Evolutionary conservation across 2,113 vertebrate species (phyloP).

Genomic region (Apeltes quadracus): DNA sequence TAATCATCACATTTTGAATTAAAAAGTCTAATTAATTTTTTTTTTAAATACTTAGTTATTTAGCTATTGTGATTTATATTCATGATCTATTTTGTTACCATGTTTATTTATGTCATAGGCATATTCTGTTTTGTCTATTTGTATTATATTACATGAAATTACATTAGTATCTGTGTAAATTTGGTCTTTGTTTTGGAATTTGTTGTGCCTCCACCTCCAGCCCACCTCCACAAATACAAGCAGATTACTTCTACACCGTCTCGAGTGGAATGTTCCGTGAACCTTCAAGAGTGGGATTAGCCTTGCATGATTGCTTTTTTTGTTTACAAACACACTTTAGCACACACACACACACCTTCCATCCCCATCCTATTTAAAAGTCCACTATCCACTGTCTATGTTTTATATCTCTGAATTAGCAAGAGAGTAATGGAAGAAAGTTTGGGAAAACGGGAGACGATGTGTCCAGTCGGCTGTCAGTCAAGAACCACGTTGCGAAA

Average conservation of each 20-base stretch:
- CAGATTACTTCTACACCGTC: not conserved
- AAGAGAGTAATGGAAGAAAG: not conserved
- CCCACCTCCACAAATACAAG: not conserved
- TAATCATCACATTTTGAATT: not conserved
- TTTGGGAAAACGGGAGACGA: not conserved
- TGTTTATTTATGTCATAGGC: not conserved
- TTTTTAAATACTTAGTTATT: not conserved
- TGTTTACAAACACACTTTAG: slow-evolving; percentile 16
- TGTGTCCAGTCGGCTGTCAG: not conserved
- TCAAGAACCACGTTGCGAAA: not conserved
- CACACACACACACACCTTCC: slow-evolving; percentile 16
- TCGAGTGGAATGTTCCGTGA: slow-evolving; percentile 7
- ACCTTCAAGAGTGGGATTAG: slow-evolving; percentile 40
- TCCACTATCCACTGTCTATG: not conserved
- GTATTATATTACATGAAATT: not conserved
- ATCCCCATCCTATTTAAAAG: slow-evolving; percentile 33
- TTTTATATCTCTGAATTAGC: not conserved
- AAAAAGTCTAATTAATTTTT: not conserved
- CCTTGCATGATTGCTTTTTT: slow-evolving; percentile 29
- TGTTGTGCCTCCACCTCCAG: not conserved
- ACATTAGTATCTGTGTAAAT: not conserved
- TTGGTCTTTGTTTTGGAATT: not conserved
- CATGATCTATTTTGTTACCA: not conserved
- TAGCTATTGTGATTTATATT: too few relatives aligned
- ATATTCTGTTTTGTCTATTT: not conserved